Percentiles rank a stretch among this genome's conserved stretches.
Evolutionary conservation across 2,797 vertebrate species (phyloP).

Genomic region (Furcifer pardalis): DNA sequence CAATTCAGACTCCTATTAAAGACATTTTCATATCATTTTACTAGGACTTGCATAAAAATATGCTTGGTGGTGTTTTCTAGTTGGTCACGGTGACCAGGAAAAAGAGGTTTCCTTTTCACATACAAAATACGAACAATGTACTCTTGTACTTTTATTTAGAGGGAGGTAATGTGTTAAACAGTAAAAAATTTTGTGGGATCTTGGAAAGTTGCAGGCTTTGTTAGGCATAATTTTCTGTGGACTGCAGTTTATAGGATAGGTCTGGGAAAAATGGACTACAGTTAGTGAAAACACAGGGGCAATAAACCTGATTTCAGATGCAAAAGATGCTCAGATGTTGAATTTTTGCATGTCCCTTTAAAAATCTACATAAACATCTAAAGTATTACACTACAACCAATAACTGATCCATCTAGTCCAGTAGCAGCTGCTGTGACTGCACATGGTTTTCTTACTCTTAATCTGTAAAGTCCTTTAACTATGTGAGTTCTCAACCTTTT

Average conservation of each 20-base stretch:
- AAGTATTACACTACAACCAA: neutral
- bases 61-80: neutral
- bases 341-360: neutral
- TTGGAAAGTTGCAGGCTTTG: too few species aligned
- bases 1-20: slow-evolving; percentile 55
- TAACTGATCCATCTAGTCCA: neutral
- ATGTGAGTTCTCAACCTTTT: too few species aligned
- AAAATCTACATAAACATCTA: neutral
- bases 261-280: too few species aligned
- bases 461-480: neutral
- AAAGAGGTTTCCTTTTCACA: neutral
- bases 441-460: neutral
- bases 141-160: neutral
- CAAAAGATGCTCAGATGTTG: too few species aligned
- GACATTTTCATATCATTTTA: slow-evolving; percentile 59
- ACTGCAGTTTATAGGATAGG: too few species aligned
- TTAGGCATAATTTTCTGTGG: too few species aligned
- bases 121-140: neutral
- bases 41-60: slow-evolving; percentile 45
- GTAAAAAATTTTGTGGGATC: too few species aligned
- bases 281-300: too few species aligned
- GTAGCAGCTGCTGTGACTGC: neutral
- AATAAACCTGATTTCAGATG: too few species aligned
- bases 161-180: too few species aligned
- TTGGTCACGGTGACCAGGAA: neutral